phyloP scores from a whole-genome alignment of 2,113 vertebrate genomes.

The Tachysurus fulvidraco region DNA sequence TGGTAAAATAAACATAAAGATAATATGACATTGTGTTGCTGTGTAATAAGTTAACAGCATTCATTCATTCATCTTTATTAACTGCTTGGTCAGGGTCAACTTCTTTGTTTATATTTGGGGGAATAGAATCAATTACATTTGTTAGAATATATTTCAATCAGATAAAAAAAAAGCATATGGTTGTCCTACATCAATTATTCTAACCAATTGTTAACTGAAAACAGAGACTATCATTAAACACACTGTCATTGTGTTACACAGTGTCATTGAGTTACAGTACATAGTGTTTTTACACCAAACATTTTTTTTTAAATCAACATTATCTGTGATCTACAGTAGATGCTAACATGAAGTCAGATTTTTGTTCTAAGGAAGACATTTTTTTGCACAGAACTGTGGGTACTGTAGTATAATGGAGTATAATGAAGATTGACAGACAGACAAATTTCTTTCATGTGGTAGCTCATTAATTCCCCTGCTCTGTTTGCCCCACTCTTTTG shows the following conservation, averaged over 20 bases:
- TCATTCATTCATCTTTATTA: background rate
- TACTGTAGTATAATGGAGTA: slow-evolving; percentile 13
- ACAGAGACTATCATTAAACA: background rate
- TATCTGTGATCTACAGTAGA: background rate
- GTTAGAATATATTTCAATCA: too few relatives aligned
- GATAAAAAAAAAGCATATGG: too few relatives aligned
- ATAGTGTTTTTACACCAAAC: background rate
- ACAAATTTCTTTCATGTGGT: slow-evolving; percentile 14
- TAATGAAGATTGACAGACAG: slow-evolving; percentile 11
- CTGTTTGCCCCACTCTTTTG: slow-evolving; percentile 11
- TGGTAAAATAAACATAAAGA: background rate
- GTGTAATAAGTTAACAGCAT: background rate
- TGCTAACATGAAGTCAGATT: background rate
- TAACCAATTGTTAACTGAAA: too few relatives aligned
- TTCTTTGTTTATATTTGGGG: too few relatives aligned
- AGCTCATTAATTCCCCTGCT: slow-evolving; percentile 3
- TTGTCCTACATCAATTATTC: background rate
- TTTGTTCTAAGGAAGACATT: background rate
- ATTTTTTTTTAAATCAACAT: background rate
- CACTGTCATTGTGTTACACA: background rate
- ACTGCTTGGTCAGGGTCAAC: background rate
- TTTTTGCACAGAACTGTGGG: slow-evolving; percentile 1
- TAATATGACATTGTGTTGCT: background rate
- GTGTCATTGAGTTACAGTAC: background rate
- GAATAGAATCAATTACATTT: too few relatives aligned